Percentiles rank a stretch among this genome's conserved stretches.
Evolutionary conservation across 2,888 invertebrate genomes (phyloP).

Genomic region (Blastobasis lacticolella): DNA sequence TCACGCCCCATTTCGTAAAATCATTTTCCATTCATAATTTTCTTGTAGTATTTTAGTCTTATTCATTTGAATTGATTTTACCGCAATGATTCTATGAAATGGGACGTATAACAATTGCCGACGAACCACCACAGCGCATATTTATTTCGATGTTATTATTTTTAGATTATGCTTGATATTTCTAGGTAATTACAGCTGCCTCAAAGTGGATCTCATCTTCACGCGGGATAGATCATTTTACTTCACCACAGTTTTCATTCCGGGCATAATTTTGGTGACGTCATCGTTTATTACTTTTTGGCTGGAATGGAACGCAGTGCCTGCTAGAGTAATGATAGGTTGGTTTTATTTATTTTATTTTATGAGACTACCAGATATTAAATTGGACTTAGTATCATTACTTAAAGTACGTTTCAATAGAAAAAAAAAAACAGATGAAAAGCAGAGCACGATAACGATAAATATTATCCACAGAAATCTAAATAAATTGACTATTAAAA

Average conservation of each 20-base stretch:
- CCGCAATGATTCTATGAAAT: conserved; percentile 3
- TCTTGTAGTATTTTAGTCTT: too few species aligned
- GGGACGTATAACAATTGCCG: conserved; percentile 12
- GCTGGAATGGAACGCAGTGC: conserved; percentile 98
- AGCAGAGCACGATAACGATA: too few species aligned
- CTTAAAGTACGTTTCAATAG: too few species aligned
- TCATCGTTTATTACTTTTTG: conserved; percentile 98
- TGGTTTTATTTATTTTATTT: conserved; percentile 51
- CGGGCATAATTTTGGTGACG: conserved; percentile 96
- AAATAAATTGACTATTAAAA: too few species aligned
- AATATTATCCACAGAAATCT: too few species aligned
- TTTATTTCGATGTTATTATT: conserved; percentile 36
- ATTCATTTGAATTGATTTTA: not conserved
- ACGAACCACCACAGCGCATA: conserved; percentile 27
- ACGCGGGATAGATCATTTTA: conserved; percentile 97
- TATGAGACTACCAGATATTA: not conserved
- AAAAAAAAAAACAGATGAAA: too few species aligned
- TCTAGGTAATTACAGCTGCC: conserved; percentile 96
- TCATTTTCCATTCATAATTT: conserved; percentile 1
- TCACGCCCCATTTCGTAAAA: conserved; percentile 1
- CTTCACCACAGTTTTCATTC: conserved; percentile 97
- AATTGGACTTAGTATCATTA: too few species aligned
- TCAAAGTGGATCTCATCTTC: conserved; percentile 94
- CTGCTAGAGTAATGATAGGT: conserved; percentile 97
- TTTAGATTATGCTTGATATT: conserved; percentile 63